Evolutionary conservation across 1,140 invertebrate genomes (phyloP), one percentile per base, ranked within the genome.

Genomic region (Agrilus planipennis): DNA sequence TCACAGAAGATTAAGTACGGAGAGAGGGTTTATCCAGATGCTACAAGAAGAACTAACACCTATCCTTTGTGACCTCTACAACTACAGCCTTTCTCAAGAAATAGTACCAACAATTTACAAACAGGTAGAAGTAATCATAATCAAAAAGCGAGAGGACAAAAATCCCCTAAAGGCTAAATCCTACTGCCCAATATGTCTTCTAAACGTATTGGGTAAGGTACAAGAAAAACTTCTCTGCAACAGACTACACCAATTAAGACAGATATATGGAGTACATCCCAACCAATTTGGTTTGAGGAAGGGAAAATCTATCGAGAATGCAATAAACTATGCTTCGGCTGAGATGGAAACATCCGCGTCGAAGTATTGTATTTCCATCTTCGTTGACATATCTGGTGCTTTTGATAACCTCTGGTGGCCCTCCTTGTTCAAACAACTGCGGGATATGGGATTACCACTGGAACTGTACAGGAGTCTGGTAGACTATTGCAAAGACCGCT

Each of bases 321-420:
- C 34, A 11, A 3, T 36, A n/a, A 3, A 36, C n/a, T 2, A 23
- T 11, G 17, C n/a, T n/a, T 36, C 0, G 17, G 14, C 0, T 25
- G n/a, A n/a, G n/a, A n/a, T n/a, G n/a, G n/a, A n/a, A n/a, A n/a
- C 7, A 4, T 27, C 21, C n/a, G 10, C 17, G 18, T 7, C 30
- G 2, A 60, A 54, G 15, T 63, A 65, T 29, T 54, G 50, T 0
- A 34, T 63, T 4, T 52, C 42, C 0, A 43, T 67, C 0, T 50
- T 64, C 6, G 31, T 68, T 6, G 68, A 68, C 36, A 68, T 69
- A 9, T 53, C 56, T 2, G 64, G 62, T 0, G 64, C 64, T 0
- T 68, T 65, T 34, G 56, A 64, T 32, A 57, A 60, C 23, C 46
- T 57, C 0, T 62, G 61, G 58, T 67, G 63, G 65, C 58, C 62